These are phyloP conservation scores for Drosophila mayri DNA, from an alignment of 1,140 invertebrate species.

Conservation along the genomic window DNA sequence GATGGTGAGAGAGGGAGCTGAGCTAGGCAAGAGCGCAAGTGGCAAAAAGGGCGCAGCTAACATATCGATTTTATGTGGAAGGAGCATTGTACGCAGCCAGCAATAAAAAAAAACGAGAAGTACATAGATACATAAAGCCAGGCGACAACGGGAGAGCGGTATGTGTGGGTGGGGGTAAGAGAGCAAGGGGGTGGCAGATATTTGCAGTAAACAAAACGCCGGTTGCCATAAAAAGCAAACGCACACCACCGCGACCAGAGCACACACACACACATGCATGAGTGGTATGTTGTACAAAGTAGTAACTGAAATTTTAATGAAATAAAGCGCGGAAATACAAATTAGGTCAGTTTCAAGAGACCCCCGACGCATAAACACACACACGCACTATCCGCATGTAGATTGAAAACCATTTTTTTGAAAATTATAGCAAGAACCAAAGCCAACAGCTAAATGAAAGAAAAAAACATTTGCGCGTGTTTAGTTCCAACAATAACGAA, in stretches of 20 bases:
- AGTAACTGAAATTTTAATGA: conserved; percentile 15
- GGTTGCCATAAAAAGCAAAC: conserved; percentile 44
- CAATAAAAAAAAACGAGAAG: conserved; percentile 27
- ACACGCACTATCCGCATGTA: conserved; percentile 3
- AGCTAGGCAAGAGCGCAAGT: conserved; percentile 48
- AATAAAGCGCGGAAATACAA: conserved; percentile 62
- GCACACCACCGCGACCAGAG: conserved; percentile 1
- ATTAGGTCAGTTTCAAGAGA: conserved; percentile 59
- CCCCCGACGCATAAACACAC: conserved; percentile 12
- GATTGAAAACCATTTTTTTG: conserved; percentile 15
- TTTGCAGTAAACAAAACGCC: conserved; percentile 64
- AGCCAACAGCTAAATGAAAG: background rate
- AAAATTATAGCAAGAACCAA: conserved; percentile 14
- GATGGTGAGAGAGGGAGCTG: conserved; percentile 5
- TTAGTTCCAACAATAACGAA: conserved; percentile 62
- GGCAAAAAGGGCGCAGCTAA: conserved; percentile 76
- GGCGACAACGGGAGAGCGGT: background rate
- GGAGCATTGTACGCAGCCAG: conserved; percentile 64
- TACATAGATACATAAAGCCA: conserved; percentile 22
- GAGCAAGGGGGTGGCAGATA: conserved; percentile 17
- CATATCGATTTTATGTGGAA: conserved; percentile 75
- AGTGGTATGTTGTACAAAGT: conserved; percentile 15
- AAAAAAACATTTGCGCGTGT: conserved; percentile 59
- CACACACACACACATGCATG: background rate
- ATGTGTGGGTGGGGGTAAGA: background rate